Percentiles rank a stretch among this genome's conserved stretches.
Conservation (phyloP, 2,797 vertebrate genomes). For the Leuciscus waleckii region DNA sequence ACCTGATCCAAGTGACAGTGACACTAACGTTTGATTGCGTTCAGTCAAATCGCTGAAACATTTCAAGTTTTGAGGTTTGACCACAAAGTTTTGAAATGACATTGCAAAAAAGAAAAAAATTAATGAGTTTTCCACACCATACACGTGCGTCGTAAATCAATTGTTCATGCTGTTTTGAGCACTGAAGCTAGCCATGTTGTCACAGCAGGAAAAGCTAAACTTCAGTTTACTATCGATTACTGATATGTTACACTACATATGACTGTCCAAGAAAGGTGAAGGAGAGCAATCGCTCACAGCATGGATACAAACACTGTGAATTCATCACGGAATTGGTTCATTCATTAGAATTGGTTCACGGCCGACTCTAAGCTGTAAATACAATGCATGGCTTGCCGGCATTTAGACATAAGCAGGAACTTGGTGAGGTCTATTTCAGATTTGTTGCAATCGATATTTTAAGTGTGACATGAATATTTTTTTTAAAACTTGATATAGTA, state of each 20-base stretch:
- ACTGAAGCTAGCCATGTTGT: constrained; percentile 27
- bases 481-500: not conserved
- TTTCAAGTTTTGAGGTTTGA: too few species aligned
- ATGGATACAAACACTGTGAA: constrained; percentile 16
- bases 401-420: not conserved
- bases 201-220: constrained; percentile 21
- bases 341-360: constrained; percentile 4
- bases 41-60: too few species aligned
- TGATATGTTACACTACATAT: constrained; percentile 27
- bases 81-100: not conserved
- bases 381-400: not conserved
- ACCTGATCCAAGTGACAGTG: too few species aligned
- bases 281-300: constrained; percentile 26
- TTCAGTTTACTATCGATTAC: constrained; percentile 40
- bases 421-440: not conserved
- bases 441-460: not conserved
- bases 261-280: constrained; percentile 9
- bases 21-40: too few species aligned
- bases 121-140: not conserved
- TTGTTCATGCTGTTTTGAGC: constrained; percentile 5
- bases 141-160: not conserved
- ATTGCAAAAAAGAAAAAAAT: not conserved
- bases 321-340: constrained; percentile 28
- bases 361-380: not conserved
- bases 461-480: not conserved